A percentile compares a stretch with the other conserved stretches of the same genome.
These are phyloP conservation scores for Nemotelus pantherinus DNA, from an alignment of 2,888 invertebrate genomes.

Conservation along the genomic window DNA sequence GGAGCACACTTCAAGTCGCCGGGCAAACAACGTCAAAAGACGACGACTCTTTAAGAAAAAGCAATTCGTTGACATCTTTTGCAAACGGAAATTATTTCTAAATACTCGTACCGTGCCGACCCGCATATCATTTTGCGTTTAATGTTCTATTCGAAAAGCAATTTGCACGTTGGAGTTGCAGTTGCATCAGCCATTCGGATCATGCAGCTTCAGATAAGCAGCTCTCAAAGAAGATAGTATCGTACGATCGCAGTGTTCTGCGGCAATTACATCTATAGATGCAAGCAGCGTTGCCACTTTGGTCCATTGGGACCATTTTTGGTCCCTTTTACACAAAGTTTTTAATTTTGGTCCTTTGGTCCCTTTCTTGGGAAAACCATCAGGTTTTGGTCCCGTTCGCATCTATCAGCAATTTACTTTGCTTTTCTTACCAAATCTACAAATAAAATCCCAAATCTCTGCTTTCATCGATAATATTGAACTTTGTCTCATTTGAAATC, in stretches of 20 bases:
- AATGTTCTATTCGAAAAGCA: conserved; percentile 7
- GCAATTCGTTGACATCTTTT: conserved; percentile 12
- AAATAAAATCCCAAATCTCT: no score
- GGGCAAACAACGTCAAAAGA: background rate
- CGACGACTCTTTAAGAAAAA: background rate
- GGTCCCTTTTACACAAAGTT: no score
- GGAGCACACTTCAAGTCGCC: background rate
- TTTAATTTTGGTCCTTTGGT: no score
- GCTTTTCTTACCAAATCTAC: no score
- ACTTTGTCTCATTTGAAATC: no score
- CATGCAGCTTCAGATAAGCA: background rate
- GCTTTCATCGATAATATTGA: no score
- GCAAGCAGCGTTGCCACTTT: no score
- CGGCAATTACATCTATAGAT: background rate
- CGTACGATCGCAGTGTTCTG: background rate
- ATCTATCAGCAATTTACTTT: no score
- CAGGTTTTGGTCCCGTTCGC: no score
- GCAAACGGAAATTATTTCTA: background rate
- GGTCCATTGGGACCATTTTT: no score
- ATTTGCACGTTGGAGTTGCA: conserved; percentile 22
- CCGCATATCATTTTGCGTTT: background rate
- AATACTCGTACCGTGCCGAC: background rate
- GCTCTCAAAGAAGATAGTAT: conserved; percentile 17
- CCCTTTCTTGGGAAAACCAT: no score
- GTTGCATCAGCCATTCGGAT: conserved; percentile 8